Conservation (phyloP, 2,797 vertebrate genomes). For the Arnoldichthys spilopterus region DNA sequence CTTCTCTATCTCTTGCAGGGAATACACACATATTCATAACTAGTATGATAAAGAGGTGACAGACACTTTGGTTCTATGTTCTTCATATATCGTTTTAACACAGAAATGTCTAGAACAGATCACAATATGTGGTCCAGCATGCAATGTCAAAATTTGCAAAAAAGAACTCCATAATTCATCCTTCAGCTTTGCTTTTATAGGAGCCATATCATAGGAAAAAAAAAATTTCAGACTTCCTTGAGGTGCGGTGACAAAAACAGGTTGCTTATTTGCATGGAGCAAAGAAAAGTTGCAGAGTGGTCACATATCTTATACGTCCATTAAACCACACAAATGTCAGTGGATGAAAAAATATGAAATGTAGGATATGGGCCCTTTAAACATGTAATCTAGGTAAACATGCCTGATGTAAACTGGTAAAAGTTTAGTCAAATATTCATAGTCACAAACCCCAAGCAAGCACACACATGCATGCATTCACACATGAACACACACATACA, state of each 20-base stretch:
- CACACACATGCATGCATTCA: too few relatives aligned
- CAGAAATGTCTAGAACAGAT: neutral
- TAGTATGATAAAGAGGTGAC: neutral
- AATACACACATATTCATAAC: neutral
- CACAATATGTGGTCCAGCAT: neutral
- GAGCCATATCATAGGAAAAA: too few relatives aligned
- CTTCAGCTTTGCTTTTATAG: too few relatives aligned
- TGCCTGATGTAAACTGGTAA: slow-evolving; percentile 1
- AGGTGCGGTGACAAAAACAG: too few relatives aligned
- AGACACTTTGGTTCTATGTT: neutral
- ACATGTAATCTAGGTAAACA: neutral
- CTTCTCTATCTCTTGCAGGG: neutral
- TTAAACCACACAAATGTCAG: too few relatives aligned
- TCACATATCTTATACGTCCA: too few relatives aligned
- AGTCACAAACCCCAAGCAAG: slow-evolving; percentile 27
- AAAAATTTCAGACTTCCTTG: too few relatives aligned
- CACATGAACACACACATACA: neutral
- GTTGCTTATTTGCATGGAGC: too few relatives aligned
- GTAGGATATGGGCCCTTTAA: neutral
- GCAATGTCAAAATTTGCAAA: too few relatives aligned
- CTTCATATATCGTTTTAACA: neutral
- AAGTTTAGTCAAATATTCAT: slow-evolving; percentile 25
- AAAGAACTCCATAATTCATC: too few relatives aligned
- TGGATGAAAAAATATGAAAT: neutral
- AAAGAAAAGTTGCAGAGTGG: too few relatives aligned